These are phyloP conservation scores for Linyphia triangularis DNA, from an alignment of 2,888 invertebrate species.

Conservation along the genomic window DNA sequence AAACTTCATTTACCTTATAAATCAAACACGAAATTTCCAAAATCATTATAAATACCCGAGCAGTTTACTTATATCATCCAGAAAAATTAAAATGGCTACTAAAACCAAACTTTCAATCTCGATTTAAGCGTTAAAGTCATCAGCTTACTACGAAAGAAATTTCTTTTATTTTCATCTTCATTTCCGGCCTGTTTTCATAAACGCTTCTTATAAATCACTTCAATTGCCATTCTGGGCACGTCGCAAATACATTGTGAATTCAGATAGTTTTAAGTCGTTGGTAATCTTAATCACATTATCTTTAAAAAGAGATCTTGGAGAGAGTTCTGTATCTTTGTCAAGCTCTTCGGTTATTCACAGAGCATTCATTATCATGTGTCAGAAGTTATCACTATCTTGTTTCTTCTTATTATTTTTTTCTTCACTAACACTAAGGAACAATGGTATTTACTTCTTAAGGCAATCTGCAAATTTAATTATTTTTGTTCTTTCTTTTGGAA, in stretches of 20 bases:
- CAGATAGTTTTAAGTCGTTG: constrained; percentile 29
- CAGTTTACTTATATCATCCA: too few relatives aligned
- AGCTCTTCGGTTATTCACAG: constrained; percentile 17
- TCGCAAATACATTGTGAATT: constrained; percentile 17
- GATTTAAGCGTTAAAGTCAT: background rate
- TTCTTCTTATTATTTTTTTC: background rate
- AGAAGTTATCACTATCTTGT: constrained; percentile 54
- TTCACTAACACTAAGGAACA: constrained; percentile 23
- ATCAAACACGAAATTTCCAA: too few relatives aligned
- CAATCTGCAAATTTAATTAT: constrained; percentile 28
- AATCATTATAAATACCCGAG: too few relatives aligned
- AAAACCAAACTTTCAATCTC: too few relatives aligned
- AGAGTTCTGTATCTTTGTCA: constrained; percentile 46
- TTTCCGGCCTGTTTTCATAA: background rate
- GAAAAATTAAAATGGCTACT: too few relatives aligned
- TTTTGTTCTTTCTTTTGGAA: constrained; percentile 15
- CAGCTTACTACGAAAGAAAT: too few relatives aligned
- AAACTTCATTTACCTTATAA: too few relatives aligned
- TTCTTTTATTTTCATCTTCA: background rate
- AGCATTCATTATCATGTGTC: constrained; percentile 34
- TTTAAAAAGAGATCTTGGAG: constrained; percentile 30
- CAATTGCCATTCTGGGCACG: constrained; percentile 8
- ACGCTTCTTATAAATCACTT: background rate
- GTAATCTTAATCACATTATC: constrained; percentile 43
- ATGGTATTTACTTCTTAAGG: constrained; percentile 33